Evolutionary conservation across 2,113 vertebrate genomes (phyloP).

Genomic region (Chunga burmeisteri): DNA sequence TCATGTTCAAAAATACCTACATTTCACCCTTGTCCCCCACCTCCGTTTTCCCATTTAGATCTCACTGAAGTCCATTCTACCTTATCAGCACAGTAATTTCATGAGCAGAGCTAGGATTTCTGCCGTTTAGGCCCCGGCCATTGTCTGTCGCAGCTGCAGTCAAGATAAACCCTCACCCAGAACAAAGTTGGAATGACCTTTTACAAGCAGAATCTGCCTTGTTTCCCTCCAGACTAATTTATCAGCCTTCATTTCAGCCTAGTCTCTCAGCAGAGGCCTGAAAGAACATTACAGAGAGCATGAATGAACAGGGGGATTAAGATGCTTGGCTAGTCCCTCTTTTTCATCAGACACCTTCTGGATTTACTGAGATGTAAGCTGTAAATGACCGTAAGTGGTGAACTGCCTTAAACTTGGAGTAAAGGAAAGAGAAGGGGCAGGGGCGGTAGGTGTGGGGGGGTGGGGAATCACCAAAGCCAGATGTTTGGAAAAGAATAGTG

Average conservation of each 20-base stretch:
- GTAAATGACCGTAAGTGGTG: constrained; percentile 53
- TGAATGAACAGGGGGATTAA: constrained; percentile 86
- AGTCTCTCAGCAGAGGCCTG: constrained; percentile 74
- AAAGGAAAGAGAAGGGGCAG: not conserved
- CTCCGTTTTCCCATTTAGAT: constrained; percentile 83
- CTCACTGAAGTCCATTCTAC: constrained; percentile 85
- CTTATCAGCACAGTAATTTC: constrained; percentile 94
- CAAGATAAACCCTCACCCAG: constrained; percentile 97
- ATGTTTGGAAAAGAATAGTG: constrained; percentile 2
- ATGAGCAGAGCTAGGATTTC: constrained; percentile 91
- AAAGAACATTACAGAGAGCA: constrained; percentile 77
- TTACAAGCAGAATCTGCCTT: constrained; percentile 90
- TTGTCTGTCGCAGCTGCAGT: constrained; percentile 92
- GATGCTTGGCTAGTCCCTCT: constrained; percentile 80
- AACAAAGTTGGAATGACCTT: constrained; percentile 97
- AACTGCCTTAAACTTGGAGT: constrained; percentile 33
- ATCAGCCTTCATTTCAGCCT: constrained; percentile 77
- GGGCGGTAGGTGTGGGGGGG: not conserved
- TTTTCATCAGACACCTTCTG: constrained; percentile 78
- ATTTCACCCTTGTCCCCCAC: constrained; percentile 47
- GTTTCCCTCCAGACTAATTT: constrained; percentile 87
- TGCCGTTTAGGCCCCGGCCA: constrained; percentile 88
- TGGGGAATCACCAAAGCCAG: not conserved
- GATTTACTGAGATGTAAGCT: constrained; percentile 54
- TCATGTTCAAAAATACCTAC: constrained; percentile 66